Evolutionary conservation across 64 coral and sea anemone species (phyloP).

Genomic region (Astreopora myriophthalma): DNA sequence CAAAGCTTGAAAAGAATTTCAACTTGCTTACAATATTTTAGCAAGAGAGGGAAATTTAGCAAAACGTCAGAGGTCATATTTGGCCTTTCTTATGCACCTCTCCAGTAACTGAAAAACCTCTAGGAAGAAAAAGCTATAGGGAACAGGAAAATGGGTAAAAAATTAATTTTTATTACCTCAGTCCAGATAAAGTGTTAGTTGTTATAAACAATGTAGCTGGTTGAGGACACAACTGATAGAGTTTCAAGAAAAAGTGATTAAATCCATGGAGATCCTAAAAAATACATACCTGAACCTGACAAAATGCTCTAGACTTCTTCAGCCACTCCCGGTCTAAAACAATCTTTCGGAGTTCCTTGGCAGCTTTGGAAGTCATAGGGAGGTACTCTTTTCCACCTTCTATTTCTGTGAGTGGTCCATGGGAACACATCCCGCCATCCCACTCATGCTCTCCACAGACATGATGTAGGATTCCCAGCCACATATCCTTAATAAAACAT

Average conservation of each 20-base stretch:
- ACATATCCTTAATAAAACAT: constrained; percentile 39
- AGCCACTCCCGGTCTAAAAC: constrained; percentile 30
- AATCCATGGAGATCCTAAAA: background rate
- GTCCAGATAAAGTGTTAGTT: background rate
- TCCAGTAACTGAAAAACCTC: background rate
- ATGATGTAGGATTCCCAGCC: constrained; percentile 67
- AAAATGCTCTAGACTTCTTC: constrained; percentile 24
- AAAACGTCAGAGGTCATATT: background rate
- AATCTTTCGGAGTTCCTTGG: constrained; percentile 36
- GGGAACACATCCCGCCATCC: constrained; percentile 15
- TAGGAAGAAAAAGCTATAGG: background rate
- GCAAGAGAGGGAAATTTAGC: background rate
- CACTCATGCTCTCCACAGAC: constrained; percentile 48
- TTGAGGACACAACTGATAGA: background rate
- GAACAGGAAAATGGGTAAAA: background rate
- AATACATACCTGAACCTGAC: constrained; percentile 56
- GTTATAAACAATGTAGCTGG: background rate
- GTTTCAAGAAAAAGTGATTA: background rate
- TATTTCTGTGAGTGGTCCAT: constrained; percentile 30
- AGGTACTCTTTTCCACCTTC: constrained; percentile 48
- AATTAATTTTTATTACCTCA: background rate
- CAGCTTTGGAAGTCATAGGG: constrained; percentile 44
- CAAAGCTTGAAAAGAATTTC: background rate
- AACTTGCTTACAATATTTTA: background rate
- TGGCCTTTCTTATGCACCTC: background rate